phyloP scores from a whole-genome alignment of 1,140 invertebrate genomes.

The Drosophila aff. region DNA sequence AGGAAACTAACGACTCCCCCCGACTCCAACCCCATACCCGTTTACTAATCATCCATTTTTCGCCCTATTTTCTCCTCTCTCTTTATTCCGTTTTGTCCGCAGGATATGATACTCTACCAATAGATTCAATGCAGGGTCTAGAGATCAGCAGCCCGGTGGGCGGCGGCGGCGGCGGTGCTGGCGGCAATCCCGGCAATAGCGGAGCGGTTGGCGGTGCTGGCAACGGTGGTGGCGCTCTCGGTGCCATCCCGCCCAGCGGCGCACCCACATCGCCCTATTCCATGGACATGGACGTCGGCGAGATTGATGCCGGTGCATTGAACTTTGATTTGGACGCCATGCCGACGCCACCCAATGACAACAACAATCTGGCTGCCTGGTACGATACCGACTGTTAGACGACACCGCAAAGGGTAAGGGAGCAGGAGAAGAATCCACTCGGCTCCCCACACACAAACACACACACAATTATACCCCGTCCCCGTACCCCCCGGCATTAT shows the following conservation, averaged over 20 bases:
- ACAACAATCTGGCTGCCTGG: slow-evolving; percentile 96
- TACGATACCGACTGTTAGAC: slow-evolving; percentile 97
- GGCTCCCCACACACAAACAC: slow-evolving; percentile 9
- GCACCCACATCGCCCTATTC: slow-evolving; percentile 86
- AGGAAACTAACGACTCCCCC: not conserved
- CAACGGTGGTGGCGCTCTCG: slow-evolving; percentile 85
- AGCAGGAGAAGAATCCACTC: slow-evolving; percentile 26
- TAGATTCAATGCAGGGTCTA: slow-evolving; percentile 97
- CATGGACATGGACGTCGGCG: slow-evolving; percentile 95
- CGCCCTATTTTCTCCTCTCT: not conserved
- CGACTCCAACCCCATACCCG: not conserved
- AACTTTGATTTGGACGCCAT: slow-evolving; percentile 94
- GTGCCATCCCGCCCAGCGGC: slow-evolving; percentile 88
- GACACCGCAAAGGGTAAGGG: slow-evolving; percentile 24
- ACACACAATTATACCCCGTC: not conserved
- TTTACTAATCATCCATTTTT: slow-evolving; percentile 11
- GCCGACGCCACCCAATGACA: slow-evolving; percentile 94
- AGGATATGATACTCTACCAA: slow-evolving; percentile 98
- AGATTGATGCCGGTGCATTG: slow-evolving; percentile 90
- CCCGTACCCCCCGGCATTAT: slow-evolving; percentile 16
- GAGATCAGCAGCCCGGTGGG: slow-evolving; percentile 91
- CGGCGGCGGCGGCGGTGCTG: slow-evolving; percentile 70
- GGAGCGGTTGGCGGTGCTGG: slow-evolving; percentile 85
- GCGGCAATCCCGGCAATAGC: slow-evolving; percentile 49
- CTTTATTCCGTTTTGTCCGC: slow-evolving; percentile 13